Base-by-base conservation (phyloP, 2,113 vertebrate genomes). In the Silurus asotus region DNA sequence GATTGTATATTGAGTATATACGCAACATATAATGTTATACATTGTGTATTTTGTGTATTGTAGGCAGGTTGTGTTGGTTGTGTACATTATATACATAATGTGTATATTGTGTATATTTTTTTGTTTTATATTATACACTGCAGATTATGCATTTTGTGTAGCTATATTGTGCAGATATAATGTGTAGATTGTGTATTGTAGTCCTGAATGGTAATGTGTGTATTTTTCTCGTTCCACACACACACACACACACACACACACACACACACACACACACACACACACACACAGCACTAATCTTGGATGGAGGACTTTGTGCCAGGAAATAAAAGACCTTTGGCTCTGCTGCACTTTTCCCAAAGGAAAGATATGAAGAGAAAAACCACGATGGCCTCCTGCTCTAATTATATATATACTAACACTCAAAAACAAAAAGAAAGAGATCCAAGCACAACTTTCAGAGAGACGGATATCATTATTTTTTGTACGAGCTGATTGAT, bases 271-370 rank as follows among this genome's bases (percentile, higher is more conserved):
- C 37, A 37, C 37, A 37, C 37, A 37, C 37, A 37, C 37, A 37
- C 37, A 37, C 37, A 37, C 37, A 37, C 37, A 37, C 37, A 48
- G 45, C 8, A 5, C 79, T 64, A 75, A 65, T 82, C 80, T 83
- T 70, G 61, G 61, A 87, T 25, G 19, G 3, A 13, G 8, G 49
- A 59, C 49, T n/a, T 61, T 61, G 75, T 81, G 85, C 85, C 85
- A 82, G 69, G 79, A 76, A 64, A 86, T 28, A 76, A 75, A 82
- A 64, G 85, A 75, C 69, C 79, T 86, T 72, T 81, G 65, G 37
- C 69, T 85, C 49, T 8, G 74, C 15, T 84, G 49, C 19, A 67
- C 25, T 86, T 55, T 81, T 86, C 79, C 79, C 70, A 76, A 77
- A 49, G 28, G 59, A 67, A 69, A 48, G 49, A 65, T 55, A 56